Conservation (phyloP, 2,888 invertebrate genomes). For the Vanessa cardui region DNA sequence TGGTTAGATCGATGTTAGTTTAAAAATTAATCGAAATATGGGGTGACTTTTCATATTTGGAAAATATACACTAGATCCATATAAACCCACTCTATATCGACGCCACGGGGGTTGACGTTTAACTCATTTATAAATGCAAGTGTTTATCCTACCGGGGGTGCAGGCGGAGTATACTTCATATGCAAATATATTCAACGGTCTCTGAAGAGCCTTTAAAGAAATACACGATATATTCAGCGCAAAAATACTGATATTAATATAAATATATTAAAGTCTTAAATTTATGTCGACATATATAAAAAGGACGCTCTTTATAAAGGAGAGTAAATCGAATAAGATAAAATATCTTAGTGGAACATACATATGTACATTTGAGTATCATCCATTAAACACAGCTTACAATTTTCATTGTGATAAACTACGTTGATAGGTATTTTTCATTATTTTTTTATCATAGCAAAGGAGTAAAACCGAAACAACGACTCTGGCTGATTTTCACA, state of each 20-base stretch:
- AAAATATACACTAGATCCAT: not conserved
- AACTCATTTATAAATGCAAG: conserved; percentile 46
- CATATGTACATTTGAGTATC: no score
- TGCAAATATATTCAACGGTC: conserved; percentile 31
- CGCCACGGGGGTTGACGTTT: conserved; percentile 5
- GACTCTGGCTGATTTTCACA: no score
- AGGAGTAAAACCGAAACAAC: no score
- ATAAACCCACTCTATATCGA: conserved; percentile 9
- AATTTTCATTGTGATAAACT: no score
- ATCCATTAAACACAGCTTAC: no score
- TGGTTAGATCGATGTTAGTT: not conserved
- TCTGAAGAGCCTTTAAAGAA: conserved; percentile 33
- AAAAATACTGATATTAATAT: conserved; percentile 5
- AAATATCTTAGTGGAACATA: no score
- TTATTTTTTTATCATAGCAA: no score
- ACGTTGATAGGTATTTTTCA: no score
- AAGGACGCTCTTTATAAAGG: no score
- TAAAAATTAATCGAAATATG: not conserved
- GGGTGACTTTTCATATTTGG: not conserved
- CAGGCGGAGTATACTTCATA: conserved; percentile 13
- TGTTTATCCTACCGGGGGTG: conserved; percentile 27
- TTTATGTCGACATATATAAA: no score
- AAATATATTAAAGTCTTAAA: no score
- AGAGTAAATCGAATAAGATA: no score
- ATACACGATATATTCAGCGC: conserved; percentile 37